Evolutionary conservation across 2,113 vertebrate species (phyloP), one percentile per base, ranked within the genome.

Genomic region (Ictalurus furcatus): DNA sequence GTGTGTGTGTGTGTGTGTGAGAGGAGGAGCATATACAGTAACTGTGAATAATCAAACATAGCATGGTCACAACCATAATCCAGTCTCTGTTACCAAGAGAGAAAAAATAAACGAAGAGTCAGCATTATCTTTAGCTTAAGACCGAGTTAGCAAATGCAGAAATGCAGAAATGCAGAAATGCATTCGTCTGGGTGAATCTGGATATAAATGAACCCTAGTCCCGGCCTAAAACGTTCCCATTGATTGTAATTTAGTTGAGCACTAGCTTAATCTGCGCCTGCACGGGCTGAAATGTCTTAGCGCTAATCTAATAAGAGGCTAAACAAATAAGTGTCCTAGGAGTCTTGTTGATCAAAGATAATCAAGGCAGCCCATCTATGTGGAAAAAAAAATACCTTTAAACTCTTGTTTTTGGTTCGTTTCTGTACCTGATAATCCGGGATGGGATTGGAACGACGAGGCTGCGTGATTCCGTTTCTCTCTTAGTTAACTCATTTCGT

Each of bases 171-270:
- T 14, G 19, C 54, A 34, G 54, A 56, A 54, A 34, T 14, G 9
- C 85, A 58, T 69, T 30, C 28, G 59, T 25, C 37, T 44, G 40
- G 63, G 14, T 13, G 28, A 85, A 52, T 69, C 84, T 63, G 52
- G 56, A 58, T 85, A 40, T 61, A 89, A 85, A 85, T 56, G 48
- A 78, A 63, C 54, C 74, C 58, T 63, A 79, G 58, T 63, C 85
- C 56, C 16, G 34, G 25, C 40, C 40, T 87, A 87, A 87, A 87
- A 87, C 40, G 40, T 52, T 87, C 74, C 58, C 58, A 87, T 87
- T 80, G 86, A 87, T 80, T 87, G 56, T 87, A 80, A 87, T 87
- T 87, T 52, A 87, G 86, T 67, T 3, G 44, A 80, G 23, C 44
- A 19, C 63, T 17, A 63, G 44, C 40, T 82, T 81, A 82, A 82